These are phyloP conservation scores for Galago senegalensis DNA, from an alignment of 2,797 vertebrate species.

Conservation along the genomic window DNA sequence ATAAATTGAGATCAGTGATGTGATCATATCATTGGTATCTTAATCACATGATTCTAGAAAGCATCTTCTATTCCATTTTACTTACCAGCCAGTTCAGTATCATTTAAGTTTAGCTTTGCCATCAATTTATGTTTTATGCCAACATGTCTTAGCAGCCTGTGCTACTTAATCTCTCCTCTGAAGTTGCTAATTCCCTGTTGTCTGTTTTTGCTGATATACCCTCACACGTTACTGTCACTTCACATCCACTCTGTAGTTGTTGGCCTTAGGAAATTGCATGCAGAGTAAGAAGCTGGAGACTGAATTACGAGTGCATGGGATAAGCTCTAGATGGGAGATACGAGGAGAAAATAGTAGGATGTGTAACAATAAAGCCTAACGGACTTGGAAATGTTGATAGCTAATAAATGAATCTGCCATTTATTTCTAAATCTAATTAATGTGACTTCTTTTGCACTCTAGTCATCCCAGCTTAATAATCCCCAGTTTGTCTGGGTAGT, in stretches of 20 bases:
- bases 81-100: conserved; percentile 52
- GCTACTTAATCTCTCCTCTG: conserved; percentile 80
- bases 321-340: conserved; percentile 51
- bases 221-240: conserved; percentile 77
- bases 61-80: conserved; percentile 51
- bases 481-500: conserved; percentile 99
- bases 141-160: conserved; percentile 79
- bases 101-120: conserved; percentile 49
- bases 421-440: conserved; percentile 83
- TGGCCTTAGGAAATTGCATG: conserved; percentile 82
- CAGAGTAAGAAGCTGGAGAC: conserved; percentile 74
- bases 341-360: conserved; percentile 53
- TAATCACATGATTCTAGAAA: conserved; percentile 27
- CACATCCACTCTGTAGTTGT: conserved; percentile 81
- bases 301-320: conserved; percentile 79
- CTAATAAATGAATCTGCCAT: conserved; percentile 42
- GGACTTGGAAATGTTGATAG: conserved; percentile 71
- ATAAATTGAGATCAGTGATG: conserved; percentile 52
- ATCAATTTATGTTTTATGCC: conserved; percentile 72
- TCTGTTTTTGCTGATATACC: conserved; percentile 80
- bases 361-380: conserved; percentile 45
- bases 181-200: conserved; percentile 84
- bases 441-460: conserved; percentile 83
- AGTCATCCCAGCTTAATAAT: conserved; percentile 98
- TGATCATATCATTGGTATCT: conserved; percentile 23